A percentile compares a stretch with the other conserved stretches of the same genome.
These are phyloP conservation scores for Sweltsa coloradensis DNA, from an alignment of 1,140 invertebrate genomes.

Conservation along the genomic window DNA sequence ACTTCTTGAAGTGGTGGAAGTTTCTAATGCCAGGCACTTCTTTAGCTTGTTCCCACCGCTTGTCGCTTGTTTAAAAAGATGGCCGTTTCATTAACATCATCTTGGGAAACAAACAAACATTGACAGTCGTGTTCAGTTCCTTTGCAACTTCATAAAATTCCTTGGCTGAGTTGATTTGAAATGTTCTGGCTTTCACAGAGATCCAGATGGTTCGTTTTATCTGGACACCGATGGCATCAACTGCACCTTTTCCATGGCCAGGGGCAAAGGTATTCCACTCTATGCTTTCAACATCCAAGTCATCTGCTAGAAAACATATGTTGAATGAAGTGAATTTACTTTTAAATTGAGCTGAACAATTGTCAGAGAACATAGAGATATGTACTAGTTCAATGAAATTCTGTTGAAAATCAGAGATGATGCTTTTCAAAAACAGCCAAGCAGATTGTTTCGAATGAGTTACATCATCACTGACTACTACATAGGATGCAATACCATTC, in stretches of 20 bases:
- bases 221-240: constrained; percentile 1
- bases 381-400: no score
- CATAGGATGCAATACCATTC: neutral
- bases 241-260: constrained; percentile 4
- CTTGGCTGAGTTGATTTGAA: neutral
- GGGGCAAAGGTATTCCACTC: constrained; percentile 4
- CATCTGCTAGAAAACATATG: neutral
- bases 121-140: neutral
- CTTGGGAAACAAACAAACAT: constrained; percentile 2
- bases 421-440: neutral
- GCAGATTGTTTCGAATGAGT: neutral
- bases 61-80: neutral
- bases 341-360: constrained; percentile 2
- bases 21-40: constrained; percentile 1
- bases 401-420: no score
- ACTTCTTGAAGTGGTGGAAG: constrained; percentile 5
- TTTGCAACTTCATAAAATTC: constrained; percentile 4
- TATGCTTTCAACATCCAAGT: neutral
- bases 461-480: constrained; percentile 2
- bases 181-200: neutral
- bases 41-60: neutral
- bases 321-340: neutral
- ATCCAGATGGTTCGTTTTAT: neutral
- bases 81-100: neutral
- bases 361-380: constrained; percentile 1